phyloP scores from a whole-genome alignment of 2,888 invertebrate genomes.

The Laothoe populi region DNA sequence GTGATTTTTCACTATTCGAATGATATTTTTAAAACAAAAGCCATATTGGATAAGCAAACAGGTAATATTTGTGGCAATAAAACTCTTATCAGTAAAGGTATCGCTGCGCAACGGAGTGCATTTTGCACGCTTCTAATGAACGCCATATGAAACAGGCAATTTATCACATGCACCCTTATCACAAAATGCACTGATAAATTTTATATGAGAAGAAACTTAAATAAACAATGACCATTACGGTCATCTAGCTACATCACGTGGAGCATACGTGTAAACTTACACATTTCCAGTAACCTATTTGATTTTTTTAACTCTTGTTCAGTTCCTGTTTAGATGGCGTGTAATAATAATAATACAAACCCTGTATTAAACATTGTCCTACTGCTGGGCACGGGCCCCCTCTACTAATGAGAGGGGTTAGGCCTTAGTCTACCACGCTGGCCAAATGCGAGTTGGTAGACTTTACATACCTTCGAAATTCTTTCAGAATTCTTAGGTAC shows the following conservation, averaged over 20 bases:
- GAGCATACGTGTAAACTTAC: neutral
- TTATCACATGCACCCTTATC: slow-evolving; percentile 82
- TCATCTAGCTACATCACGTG: slow-evolving; percentile 8
- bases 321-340: no score
- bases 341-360: no score
- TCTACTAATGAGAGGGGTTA: neutral
- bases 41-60: slow-evolving; percentile 69
- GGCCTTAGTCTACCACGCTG: neutral
- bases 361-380: no score
- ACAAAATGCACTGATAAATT: slow-evolving; percentile 75
- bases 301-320: neutral
- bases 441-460: neutral
- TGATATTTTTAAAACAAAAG: slow-evolving; percentile 51
- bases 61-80: slow-evolving; percentile 82
- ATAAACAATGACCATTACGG: slow-evolving; percentile 67
- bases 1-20: slow-evolving; percentile 25
- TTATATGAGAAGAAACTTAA: slow-evolving; percentile 74
- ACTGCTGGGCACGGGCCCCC: no score
- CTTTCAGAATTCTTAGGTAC: neutral
- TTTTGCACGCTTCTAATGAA: slow-evolving; percentile 83
- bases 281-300: neutral
- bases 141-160: slow-evolving; percentile 84
- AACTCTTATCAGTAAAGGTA: slow-evolving; percentile 76
- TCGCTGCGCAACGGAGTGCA: slow-evolving; percentile 81
- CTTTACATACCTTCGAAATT: neutral